Base-by-base conservation (phyloP, 2,113 vertebrate genomes). In the Hippocampus zosterae region DNA sequence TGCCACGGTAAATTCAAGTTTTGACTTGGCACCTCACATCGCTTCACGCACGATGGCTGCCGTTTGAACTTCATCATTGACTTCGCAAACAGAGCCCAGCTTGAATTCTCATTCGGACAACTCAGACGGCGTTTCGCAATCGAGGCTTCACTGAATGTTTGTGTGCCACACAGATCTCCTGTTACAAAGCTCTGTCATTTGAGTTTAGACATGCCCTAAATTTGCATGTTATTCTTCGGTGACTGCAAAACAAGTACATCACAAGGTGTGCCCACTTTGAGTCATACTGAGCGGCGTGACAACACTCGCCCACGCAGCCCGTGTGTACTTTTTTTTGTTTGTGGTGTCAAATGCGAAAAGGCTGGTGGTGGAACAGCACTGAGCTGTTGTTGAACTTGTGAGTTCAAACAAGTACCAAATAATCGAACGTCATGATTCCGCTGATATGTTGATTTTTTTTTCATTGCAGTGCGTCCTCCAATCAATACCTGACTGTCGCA, bases 221-320 rank as follows among this genome's bases (percentile, higher is more conserved):
- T 44, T 10, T 44, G 42, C 25, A 25, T 40, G 59, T 53, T 69
- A 57, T 71, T 70, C 40, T 8, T 33, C 15, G 41, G 63, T 23
- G 63, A 59, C 18, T 42, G 33, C 46, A n/a, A 33, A 1, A 5
- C 37, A 23, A 67, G 67, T 60, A 25, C 57, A 18, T 67, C n/a
- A 53, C 61, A 68, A 63, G 83, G 78, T 69, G 78, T 78, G 78
- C 3, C 67, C 41, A 65, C 41, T 46, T 66, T 84, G 59, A 81
- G 29, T 80, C 75, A 80, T 65, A 57, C 25, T 37, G 18, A 59
- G 73, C 74, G 77, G 44, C 71, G 37, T 62, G 13, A 62, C 33
- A 62, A 11, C 59, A 62, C 18, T 10, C 13, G 15, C 56, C 27
- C 56, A 55, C 53, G 12, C 57, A 15, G 29, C 57, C 2, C 8